Evolutionary conservation across 2,113 vertebrate genomes (phyloP).

Genomic region (Tylochromis polylepis): DNA sequence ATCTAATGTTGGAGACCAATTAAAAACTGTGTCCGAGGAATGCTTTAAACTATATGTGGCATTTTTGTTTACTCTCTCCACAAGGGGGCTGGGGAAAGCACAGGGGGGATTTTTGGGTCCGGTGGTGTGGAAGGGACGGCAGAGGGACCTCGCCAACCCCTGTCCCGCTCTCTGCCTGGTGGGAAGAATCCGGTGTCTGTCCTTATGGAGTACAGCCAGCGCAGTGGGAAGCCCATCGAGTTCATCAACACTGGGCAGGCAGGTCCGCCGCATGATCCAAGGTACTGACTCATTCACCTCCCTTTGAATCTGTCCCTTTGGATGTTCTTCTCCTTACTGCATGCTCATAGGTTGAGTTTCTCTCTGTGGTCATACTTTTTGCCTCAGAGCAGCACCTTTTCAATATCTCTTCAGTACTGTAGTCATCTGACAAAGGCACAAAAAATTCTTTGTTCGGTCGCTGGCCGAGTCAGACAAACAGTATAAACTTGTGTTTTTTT

Average conservation of each 20-base stretch:
- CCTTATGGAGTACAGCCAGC: constrained; percentile 91
- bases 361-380: not conserved
- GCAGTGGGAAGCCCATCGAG: constrained; percentile 82
- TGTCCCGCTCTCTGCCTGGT: constrained; percentile 67
- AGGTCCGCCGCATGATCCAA: constrained; percentile 91
- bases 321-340: not conserved
- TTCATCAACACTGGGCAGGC: constrained; percentile 89
- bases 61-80: not conserved
- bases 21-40: not conserved
- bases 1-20: not conserved
- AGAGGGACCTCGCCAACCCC: constrained; percentile 62
- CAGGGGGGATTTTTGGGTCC: constrained; percentile 1
- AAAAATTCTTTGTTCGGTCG: not conserved
- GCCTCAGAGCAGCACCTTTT: not conserved
- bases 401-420: not conserved
- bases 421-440: constrained; percentile 44
- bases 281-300: constrained; percentile 70
- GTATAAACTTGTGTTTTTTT: not conserved
- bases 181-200: constrained; percentile 91
- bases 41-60: not conserved
- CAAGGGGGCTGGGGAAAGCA: constrained; percentile 30
- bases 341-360: not conserved
- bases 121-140: constrained; percentile 7
- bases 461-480: not conserved
- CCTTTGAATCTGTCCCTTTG: not conserved